Evolutionary conservation across 2,797 vertebrate species (phyloP).

Genomic region (Microctenopoma stevenorrisi): DNA sequence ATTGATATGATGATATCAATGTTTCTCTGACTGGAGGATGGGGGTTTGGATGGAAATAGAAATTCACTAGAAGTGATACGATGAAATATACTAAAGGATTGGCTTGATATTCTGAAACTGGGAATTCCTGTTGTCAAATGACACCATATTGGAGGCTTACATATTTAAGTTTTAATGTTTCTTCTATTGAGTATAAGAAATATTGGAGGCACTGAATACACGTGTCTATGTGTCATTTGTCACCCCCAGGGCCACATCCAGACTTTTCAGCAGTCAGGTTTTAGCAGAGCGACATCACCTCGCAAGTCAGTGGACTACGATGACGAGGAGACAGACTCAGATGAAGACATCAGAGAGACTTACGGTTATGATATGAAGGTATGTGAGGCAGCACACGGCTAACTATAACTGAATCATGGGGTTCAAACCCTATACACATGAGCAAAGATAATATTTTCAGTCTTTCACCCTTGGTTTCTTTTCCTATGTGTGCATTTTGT

Average conservation of each 20-base stretch:
- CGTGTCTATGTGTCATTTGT: background rate
- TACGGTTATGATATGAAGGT: conserved; percentile 97
- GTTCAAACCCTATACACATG: fast-evolving
- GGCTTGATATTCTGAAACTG: background rate
- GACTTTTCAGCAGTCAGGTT: conserved; percentile 96
- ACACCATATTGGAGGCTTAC: background rate
- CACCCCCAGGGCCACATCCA: conserved; percentile 92
- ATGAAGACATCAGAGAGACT: conserved; percentile 96
- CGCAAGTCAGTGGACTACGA: conserved; percentile 94
- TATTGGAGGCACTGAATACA: background rate
- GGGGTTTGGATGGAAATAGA: background rate
- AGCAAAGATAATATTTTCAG: fast-evolving
- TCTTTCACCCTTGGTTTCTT: background rate
- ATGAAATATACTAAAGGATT: background rate
- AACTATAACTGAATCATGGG: background rate
- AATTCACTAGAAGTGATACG: conserved; percentile 33
- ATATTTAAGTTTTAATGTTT: too few species aligned
- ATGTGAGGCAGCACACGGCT: background rate
- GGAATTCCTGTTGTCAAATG: background rate
- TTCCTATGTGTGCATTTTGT: background rate
- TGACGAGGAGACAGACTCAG: conserved; percentile 98
- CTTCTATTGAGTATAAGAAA: background rate
- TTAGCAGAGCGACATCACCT: conserved; percentile 93
- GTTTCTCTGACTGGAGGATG: background rate
- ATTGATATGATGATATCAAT: background rate